Percentiles rank a stretch among this genome's conserved stretches.
phyloP scores from a whole-genome alignment of 2,888 invertebrate genomes.

The Listrodromus nycthemerus region DNA sequence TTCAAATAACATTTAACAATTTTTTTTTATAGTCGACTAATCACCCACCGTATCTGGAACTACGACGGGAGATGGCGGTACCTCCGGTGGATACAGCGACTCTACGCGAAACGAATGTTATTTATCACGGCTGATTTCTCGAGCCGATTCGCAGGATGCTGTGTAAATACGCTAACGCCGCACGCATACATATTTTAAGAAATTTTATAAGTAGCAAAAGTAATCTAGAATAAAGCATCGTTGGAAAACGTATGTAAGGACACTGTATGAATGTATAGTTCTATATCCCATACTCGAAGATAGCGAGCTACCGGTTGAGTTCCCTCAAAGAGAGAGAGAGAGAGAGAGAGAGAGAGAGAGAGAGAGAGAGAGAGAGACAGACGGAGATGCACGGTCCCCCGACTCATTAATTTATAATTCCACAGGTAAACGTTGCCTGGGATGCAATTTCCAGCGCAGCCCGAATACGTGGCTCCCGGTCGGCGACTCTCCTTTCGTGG shows the following conservation, averaged over 20 bases:
- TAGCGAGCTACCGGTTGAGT: constrained; percentile 49
- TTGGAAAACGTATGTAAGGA: constrained; percentile 7
- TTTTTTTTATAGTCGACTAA: constrained; percentile 25
- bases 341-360: neutral
- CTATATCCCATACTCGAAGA: constrained; percentile 5
- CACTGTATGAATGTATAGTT: neutral
- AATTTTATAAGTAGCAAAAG: constrained; percentile 35
- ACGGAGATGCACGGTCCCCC: constrained; percentile 18
- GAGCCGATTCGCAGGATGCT: constrained; percentile 45
- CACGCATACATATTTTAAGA: constrained; percentile 24
- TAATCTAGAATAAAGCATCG: constrained; percentile 53
- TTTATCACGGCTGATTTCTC: constrained; percentile 62
- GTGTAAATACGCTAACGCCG: neutral
- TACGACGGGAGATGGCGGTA: neutral
- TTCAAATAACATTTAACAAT: constrained; percentile 50
- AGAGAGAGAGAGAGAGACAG: neutral
- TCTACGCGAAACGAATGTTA: constrained; percentile 48
- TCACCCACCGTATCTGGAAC: constrained; percentile 26
- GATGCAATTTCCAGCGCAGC: constrained; percentile 5
- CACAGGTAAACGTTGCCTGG: constrained; percentile 9
- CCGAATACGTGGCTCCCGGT: constrained; percentile 25
- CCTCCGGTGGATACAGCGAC: neutral
- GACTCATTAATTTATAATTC: constrained; percentile 59
- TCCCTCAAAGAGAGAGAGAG: neutral
- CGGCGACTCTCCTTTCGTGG: constrained; percentile 36